A percentile compares a stretch with the other conserved stretches of the same genome.
These are phyloP conservation scores for Cephus sareptanus DNA, from an alignment of 2,888 invertebrate genomes.

Conservation along the genomic window DNA sequence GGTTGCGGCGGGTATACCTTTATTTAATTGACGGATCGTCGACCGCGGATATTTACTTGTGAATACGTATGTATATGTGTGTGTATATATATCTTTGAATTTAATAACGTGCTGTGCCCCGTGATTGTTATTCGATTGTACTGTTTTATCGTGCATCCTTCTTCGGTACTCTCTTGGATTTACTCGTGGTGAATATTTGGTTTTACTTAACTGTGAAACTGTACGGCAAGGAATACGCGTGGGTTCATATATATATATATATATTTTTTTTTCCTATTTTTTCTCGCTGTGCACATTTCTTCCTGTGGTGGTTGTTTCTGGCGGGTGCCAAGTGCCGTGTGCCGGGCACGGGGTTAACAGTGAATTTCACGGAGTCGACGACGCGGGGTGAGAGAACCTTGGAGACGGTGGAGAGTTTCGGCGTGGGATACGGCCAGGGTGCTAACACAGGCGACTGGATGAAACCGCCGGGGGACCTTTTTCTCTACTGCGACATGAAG, in stretches of 20 bases:
- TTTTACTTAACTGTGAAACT: neutral
- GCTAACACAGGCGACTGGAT: slow-evolving; percentile 67
- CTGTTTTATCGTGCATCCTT: neutral
- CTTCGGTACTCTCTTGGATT: slow-evolving; percentile 14
- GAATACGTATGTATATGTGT: neutral
- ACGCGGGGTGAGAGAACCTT: slow-evolving; percentile 54
- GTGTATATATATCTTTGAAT: neutral
- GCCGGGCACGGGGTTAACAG: slow-evolving; percentile 45
- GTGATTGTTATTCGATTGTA: too few species aligned
- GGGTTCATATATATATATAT: neutral
- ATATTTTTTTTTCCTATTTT: neutral
- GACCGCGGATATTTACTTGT: neutral
- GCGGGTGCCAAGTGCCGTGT: slow-evolving; percentile 22
- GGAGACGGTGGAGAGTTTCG: slow-evolving; percentile 65
- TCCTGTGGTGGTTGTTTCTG: too few species aligned
- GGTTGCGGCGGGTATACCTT: neutral
- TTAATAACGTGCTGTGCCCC: neutral
- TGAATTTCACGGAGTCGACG: slow-evolving; percentile 57
- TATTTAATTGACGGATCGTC: neutral
- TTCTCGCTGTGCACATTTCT: too few species aligned
- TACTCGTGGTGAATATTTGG: neutral
- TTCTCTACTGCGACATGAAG: slow-evolving; percentile 80
- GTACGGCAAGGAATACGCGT: slow-evolving; percentile 22
- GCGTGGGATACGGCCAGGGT: slow-evolving; percentile 58
- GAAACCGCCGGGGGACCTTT: slow-evolving; percentile 77